A percentile compares a stretch with the other conserved stretches of the same genome.
Conservation (phyloP, 2,113 vertebrate genomes). For the Piaya cayana region DNA sequence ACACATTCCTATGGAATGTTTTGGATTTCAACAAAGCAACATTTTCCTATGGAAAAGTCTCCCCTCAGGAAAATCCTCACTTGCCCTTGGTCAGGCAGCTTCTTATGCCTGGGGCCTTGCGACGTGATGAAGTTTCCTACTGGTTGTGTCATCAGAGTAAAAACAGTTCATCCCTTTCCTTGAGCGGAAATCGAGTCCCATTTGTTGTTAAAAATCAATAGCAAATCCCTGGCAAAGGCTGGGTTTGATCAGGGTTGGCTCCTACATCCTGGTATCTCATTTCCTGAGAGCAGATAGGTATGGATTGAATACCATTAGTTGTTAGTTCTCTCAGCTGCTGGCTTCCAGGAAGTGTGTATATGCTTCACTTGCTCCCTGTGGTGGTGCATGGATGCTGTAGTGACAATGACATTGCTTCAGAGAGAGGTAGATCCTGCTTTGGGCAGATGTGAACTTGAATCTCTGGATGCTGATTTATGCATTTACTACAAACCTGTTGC, state of each 20-base stretch:
- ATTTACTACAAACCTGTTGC: not conserved
- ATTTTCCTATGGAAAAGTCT: conserved; percentile 17
- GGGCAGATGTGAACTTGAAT: not conserved
- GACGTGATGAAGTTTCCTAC: not conserved
- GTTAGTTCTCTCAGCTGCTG: not conserved
- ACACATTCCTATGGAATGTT: conserved; percentile 1
- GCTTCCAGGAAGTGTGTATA: not conserved
- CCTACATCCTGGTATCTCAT: not conserved
- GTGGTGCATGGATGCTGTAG: not conserved
- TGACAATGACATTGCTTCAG: not conserved
- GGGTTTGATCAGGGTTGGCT: not conserved
- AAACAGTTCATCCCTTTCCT: not conserved
- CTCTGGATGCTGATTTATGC: not conserved
- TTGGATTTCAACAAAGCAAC: conserved; percentile 14
- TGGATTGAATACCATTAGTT: not conserved
- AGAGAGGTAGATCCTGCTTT: not conserved
- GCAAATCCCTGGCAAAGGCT: accelerated
- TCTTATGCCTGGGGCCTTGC: not conserved
- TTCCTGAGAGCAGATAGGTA: not conserved
- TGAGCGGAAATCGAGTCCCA: not conserved
- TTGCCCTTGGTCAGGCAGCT: not conserved
- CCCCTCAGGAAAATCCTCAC: not conserved
- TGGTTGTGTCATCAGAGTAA: not conserved
- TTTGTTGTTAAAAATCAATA: not conserved
- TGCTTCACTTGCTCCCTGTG: not conserved